Evolutionary conservation across 2,888 invertebrate species (phyloP).

Genomic region (Axea sp.): DNA sequence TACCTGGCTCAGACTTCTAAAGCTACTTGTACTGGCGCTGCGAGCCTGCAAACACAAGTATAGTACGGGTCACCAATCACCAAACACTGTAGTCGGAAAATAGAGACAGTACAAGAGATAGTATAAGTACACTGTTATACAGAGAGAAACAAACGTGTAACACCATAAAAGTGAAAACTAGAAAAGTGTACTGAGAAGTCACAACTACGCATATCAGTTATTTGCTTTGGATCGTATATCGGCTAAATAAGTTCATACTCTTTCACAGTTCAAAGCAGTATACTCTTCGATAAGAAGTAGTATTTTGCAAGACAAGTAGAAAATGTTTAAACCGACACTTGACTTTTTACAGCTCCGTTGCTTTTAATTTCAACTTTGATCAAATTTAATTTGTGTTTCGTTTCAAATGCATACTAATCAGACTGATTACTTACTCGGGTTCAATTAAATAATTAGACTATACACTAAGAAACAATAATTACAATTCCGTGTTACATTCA

Average conservation of each 20-base stretch:
- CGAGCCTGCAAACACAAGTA: constrained; percentile 87
- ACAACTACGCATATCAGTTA: constrained; percentile 8
- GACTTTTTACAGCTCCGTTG: no score
- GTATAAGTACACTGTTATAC: constrained; percentile 25
- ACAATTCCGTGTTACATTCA: neutral
- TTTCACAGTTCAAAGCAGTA: neutral
- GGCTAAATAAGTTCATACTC: no score
- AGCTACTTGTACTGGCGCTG: constrained; percentile 93
- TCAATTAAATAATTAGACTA: no score
- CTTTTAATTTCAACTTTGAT: no score
- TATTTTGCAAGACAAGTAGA: no score
- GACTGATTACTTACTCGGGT: no score
- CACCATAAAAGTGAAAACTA: constrained; percentile 19
- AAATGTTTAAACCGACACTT: no score
- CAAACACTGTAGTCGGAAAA: constrained; percentile 71
- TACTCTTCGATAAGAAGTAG: no score
- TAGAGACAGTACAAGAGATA: constrained; percentile 53
- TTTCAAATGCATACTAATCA: no score
- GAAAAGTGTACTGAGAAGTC: constrained; percentile 6
- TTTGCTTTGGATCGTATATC: no score
- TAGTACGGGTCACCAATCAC: constrained; percentile 77
- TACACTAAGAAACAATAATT: no score
- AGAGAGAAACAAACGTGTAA: constrained; percentile 24
- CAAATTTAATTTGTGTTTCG: no score
- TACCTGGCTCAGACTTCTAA: constrained; percentile 95